phyloP scores from a whole-genome alignment of 92 coral and sea anemone species.

The Zoanthus sociatus region DNA sequence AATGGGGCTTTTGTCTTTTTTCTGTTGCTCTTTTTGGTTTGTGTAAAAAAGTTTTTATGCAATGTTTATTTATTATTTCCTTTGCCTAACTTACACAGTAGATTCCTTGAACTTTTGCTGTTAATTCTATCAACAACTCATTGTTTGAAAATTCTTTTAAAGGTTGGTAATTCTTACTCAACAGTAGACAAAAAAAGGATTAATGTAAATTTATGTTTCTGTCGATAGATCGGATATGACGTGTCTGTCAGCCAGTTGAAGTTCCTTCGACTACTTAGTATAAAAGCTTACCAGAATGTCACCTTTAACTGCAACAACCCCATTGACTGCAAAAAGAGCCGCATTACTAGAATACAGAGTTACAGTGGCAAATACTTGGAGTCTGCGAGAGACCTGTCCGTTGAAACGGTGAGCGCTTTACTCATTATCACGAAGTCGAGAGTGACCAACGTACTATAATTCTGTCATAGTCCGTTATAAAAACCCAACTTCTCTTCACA shows the following conservation, averaged over 20 bases:
- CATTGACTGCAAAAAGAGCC: slow-evolving; percentile 38
- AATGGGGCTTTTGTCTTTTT: too few relatives aligned
- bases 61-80: too few relatives aligned
- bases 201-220: neutral
- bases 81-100: too few relatives aligned
- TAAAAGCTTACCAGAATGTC: slow-evolving; percentile 42
- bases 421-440: too few relatives aligned
- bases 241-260: slow-evolving; percentile 33
- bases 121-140: neutral
- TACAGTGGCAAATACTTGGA: slow-evolving; percentile 45
- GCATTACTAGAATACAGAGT: slow-evolving; percentile 48
- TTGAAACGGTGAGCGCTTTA: neutral
- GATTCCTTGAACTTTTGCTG: too few relatives aligned
- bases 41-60: too few relatives aligned
- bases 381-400: neutral
- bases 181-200: neutral
- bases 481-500: too few relatives aligned
- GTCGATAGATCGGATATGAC: slow-evolving; percentile 4
- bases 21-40: too few relatives aligned
- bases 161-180: too few relatives aligned
- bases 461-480: too few relatives aligned
- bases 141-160: too few relatives aligned
- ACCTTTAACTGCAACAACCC: slow-evolving; percentile 62
- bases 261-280: slow-evolving; percentile 57
- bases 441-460: too few relatives aligned